Percentiles rank a stretch among this genome's conserved stretches.
Conservation (phyloP, 2,797 vertebrate genomes). For the Discoglossus pictus region DNA sequence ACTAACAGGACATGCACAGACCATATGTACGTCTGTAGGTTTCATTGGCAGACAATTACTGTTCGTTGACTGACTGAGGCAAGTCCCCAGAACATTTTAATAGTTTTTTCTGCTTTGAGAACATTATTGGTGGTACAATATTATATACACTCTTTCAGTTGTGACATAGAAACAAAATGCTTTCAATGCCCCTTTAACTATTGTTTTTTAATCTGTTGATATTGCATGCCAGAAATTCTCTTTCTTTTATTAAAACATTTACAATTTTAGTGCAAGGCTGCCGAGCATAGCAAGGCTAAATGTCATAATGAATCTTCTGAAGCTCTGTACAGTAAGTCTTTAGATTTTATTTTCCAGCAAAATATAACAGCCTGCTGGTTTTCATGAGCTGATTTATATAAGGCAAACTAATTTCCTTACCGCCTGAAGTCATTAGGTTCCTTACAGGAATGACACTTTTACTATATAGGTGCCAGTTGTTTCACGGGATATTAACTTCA, state of each 20-base stretch:
- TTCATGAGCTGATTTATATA: background rate
- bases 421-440: slow-evolving; percentile 23
- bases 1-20: too few relatives aligned
- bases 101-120: too few relatives aligned
- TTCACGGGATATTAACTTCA: slow-evolving; percentile 40
- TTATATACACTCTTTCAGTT: too few relatives aligned
- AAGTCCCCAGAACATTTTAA: too few relatives aligned
- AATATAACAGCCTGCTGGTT: slow-evolving; percentile 25
- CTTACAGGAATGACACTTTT: background rate
- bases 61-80: too few relatives aligned
- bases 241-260: background rate
- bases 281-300: slow-evolving; percentile 4
- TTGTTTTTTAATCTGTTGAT: too few relatives aligned
- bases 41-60: too few relatives aligned
- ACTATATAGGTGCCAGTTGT: slow-evolving; percentile 1
- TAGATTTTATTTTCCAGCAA: slow-evolving; percentile 22
- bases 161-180: too few relatives aligned
- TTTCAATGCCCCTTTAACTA: too few relatives aligned
- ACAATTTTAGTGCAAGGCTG: background rate
- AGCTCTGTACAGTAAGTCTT: slow-evolving; percentile 9
- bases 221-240: too few relatives aligned
- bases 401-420: slow-evolving; percentile 13
- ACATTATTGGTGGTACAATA: too few relatives aligned
- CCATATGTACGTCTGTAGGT: too few relatives aligned
- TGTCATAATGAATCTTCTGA: slow-evolving; percentile 9